phyloP scores from a whole-genome alignment of 2,888 invertebrate species.

The Poecilobothrus nobilitatus region DNA sequence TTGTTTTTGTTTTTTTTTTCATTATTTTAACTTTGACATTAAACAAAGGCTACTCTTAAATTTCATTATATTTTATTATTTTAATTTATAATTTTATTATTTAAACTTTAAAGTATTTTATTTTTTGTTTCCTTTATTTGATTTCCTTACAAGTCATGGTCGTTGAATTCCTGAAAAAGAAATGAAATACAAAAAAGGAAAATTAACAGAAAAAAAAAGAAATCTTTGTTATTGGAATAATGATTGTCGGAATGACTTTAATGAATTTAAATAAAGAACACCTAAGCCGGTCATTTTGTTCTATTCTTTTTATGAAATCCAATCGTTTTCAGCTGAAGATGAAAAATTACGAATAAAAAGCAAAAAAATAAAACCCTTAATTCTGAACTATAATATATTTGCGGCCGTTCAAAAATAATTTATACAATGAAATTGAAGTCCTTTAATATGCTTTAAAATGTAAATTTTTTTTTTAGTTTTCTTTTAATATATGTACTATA shows the following conservation, averaged over 20 bases:
- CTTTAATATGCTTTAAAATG: too few relatives aligned
- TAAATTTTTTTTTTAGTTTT: too few relatives aligned
- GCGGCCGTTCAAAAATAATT: too few relatives aligned
- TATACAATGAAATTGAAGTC: too few relatives aligned
- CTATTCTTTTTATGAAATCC: too few relatives aligned
- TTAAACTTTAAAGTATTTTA: background rate
- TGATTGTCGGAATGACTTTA: background rate
- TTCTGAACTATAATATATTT: too few relatives aligned
- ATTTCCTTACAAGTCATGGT: background rate
- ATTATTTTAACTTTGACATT: background rate
- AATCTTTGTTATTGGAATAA: too few relatives aligned
- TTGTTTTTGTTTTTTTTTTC: background rate
- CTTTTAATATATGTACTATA: too few relatives aligned
- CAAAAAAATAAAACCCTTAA: too few relatives aligned
- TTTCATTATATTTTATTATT: background rate
- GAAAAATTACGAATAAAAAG: too few relatives aligned
- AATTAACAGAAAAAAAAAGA: background rate
- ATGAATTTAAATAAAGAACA: background rate
- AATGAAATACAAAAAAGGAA: background rate
- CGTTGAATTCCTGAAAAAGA: background rate
- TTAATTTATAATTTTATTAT: background rate
- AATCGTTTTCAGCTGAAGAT: too few relatives aligned
- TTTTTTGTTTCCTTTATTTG: background rate
- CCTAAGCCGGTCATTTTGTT: background rate
- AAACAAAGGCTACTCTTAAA: background rate